These are phyloP conservation scores for Halcyon senegalensis DNA, from an alignment of 2,113 vertebrate genomes.

Conservation along the genomic window DNA sequence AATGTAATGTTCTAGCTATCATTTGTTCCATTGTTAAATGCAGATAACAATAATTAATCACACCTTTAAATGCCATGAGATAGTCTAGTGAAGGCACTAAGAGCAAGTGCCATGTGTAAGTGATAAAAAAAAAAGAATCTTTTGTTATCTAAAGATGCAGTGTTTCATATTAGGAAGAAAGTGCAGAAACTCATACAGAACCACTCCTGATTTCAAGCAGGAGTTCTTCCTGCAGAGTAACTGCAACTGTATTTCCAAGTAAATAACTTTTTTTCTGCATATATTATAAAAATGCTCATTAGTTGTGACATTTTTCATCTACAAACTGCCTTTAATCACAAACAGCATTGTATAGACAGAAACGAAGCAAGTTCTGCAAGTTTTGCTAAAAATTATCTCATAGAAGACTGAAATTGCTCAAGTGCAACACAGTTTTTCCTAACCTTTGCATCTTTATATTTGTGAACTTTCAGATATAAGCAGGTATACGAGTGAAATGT, in stretches of 20 bases:
- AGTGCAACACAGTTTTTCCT: neutral
- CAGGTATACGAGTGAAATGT: neutral
- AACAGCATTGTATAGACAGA: neutral
- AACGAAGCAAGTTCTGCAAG: neutral
- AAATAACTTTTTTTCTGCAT: neutral
- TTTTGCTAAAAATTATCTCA: neutral
- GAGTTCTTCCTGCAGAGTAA: neutral
- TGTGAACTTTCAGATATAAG: neutral
- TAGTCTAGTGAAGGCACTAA: neutral
- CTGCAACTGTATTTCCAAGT: neutral
- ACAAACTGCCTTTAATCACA: neutral
- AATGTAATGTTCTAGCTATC: neutral
- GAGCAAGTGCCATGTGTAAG: neutral
- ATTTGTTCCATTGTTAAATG: neutral
- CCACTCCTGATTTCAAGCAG: neutral
- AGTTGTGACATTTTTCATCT: neutral
- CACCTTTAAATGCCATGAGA: neutral
- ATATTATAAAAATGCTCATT: neutral
- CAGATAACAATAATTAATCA: neutral
- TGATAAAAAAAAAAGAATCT: neutral
- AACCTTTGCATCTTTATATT: neutral
- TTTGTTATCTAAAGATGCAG: neutral
- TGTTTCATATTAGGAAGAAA: neutral
- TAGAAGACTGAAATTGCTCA: neutral
- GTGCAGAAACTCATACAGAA: neutral